phyloP scores from a whole-genome alignment of 2,113 vertebrate genomes.

The Pipa parva region DNA sequence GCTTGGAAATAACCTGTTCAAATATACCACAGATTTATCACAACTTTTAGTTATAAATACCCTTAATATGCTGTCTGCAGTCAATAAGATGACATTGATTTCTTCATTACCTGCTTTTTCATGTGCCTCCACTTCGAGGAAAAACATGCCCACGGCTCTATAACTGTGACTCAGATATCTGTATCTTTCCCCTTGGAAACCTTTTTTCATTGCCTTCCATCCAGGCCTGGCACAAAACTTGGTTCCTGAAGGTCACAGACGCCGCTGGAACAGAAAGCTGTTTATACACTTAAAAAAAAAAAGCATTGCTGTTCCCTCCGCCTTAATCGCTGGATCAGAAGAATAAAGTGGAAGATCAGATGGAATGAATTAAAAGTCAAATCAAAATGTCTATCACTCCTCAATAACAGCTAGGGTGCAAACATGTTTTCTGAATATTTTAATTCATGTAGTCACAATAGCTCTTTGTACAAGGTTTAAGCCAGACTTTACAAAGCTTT shows the following conservation, averaged over 20 bases:
- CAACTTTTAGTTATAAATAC: no score
- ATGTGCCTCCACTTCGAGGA: background rate
- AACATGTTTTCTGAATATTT: background rate
- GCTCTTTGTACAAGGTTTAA: background rate
- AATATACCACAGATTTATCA: no score
- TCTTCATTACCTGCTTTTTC: background rate
- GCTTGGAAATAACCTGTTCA: no score
- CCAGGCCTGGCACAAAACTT: background rate
- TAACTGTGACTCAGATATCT: conserved; percentile 6
- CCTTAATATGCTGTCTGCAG: no score
- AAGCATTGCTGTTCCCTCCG: background rate
- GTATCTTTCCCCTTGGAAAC: background rate
- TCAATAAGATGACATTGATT: background rate
- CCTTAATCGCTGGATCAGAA: background rate
- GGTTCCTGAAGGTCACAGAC: conserved; percentile 2
- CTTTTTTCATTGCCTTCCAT: background rate
- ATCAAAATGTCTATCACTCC: conserved; percentile 11
- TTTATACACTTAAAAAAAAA: conserved; percentile 5
- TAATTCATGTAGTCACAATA: background rate
- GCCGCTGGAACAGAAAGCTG: background rate
- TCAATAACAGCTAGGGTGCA: background rate
- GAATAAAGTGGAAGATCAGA: background rate
- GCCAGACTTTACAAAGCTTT: no score
- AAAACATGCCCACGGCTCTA: background rate
- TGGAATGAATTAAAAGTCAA: conserved; percentile 17